Evolutionary conservation across 2,797 vertebrate species (phyloP), one percentile per base, ranked within the genome.

Genomic region (Atherinosoma microstoma): DNA sequence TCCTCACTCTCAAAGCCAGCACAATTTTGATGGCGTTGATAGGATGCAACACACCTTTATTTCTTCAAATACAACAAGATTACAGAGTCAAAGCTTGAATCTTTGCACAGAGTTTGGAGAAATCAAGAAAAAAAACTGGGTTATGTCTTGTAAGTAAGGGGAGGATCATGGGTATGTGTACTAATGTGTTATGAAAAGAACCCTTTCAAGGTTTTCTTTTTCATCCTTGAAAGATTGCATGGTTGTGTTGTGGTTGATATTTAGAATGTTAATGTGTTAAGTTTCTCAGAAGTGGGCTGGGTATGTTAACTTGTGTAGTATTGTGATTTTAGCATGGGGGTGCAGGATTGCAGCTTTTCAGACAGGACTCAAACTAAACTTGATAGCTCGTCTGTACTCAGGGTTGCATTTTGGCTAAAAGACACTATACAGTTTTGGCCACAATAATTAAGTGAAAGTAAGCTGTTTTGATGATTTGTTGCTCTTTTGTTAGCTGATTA

Each of bases 221-320:
- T 9, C 29, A 22, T 63, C 32, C 22, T 61, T 35, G 18, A 65
- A 22, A 45, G 34, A 62, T 18, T 69, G 40, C 16, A 42, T 66
- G 72, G 59, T 58, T 62, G 53, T 54, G 56, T 62, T 60, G 45
- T 58, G 16, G 34, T 47, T 13, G n/a, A 29, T 78, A 68, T 83
- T 79, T 63, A 9, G 81, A 58, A 73, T 59, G 61, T 79, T 42
- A 1, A 34, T 72, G 69, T 40, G 6, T 78, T 35, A 81, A 75
- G 78, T 83, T 82, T 64, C 58, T 47, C 18, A 64, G 45, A 32
- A 70, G 75, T 40, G 62, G 76, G n/a, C 64, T 64, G 42, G 29
- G 32, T 47, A 8, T 54, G 34, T 72, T 56, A 57, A 64, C 38
- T 67, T 75, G 58, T 40, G 32, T 54, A 34, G 24, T 22, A 3